A percentile compares a stretch with the other conserved stretches of the same genome.
These are phyloP conservation scores for Clitarchus hookeri DNA, from an alignment of 2,888 invertebrate genomes.

Conservation along the genomic window DNA sequence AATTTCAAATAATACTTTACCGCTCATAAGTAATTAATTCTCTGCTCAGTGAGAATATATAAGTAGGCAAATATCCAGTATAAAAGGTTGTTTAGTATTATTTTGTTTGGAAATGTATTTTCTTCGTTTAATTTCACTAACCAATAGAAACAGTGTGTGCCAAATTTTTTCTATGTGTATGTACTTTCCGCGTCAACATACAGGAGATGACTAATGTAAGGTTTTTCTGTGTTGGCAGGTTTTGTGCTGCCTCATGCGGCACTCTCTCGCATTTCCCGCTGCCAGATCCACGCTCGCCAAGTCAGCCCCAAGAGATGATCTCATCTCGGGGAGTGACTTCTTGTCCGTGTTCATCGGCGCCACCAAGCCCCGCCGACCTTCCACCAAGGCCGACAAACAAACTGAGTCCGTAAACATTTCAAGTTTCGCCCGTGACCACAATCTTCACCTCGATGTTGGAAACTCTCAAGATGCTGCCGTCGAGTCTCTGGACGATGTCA, in stretches of 20 bases:
- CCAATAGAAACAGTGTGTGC: no score
- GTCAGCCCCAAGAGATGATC: constrained; percentile 54
- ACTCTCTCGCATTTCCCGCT: constrained; percentile 33
- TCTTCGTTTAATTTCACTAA: no score
- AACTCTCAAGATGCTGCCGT: constrained; percentile 7
- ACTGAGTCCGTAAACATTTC: background rate
- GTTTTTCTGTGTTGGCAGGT: constrained; percentile 27
- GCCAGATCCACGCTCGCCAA: constrained; percentile 30
- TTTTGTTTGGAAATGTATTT: no score
- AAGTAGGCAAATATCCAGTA: no score
- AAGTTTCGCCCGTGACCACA: background rate
- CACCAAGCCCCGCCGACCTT: background rate
- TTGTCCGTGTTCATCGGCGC: constrained; percentile 53
- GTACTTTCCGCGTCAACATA: no score
- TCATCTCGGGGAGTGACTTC: constrained; percentile 57
- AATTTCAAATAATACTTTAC: no score
- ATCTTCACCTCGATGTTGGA: background rate
- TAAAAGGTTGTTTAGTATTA: no score
- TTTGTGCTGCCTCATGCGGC: constrained; percentile 32
- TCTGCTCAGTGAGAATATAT: no score
- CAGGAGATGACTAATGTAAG: no score
- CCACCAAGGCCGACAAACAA: background rate
- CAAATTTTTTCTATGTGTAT: no score
- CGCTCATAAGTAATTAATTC: no score
- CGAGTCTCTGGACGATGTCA: background rate